Percentiles rank a stretch among this genome's conserved stretches.
phyloP scores from a whole-genome alignment of 2,888 invertebrate genomes.

The Zaprionus obscuricornis region DNA sequence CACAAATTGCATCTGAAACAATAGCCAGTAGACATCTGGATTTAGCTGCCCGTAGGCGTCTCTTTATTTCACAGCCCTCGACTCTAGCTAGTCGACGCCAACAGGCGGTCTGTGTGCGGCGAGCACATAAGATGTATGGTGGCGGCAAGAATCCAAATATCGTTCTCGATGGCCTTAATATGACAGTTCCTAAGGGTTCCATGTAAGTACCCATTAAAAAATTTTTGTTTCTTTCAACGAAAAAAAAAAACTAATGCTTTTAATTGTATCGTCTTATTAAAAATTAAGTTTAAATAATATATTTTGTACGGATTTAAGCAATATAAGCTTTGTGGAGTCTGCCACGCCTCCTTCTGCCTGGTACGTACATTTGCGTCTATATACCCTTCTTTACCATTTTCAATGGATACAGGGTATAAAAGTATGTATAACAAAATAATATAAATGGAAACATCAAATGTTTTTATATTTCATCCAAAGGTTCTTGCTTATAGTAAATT shows the following conservation, averaged over 20 bases:
- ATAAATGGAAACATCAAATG: too few species aligned
- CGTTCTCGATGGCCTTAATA: constrained; percentile 93
- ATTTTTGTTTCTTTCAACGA: not conserved
- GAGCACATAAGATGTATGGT: constrained; percentile 94
- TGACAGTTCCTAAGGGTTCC: constrained; percentile 95
- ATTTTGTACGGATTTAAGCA: too few species aligned
- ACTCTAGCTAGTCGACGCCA: constrained; percentile 89
- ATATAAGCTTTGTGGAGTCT: too few species aligned
- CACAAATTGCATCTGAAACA: constrained; percentile 74
- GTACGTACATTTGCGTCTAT: too few species aligned
- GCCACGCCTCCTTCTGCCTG: too few species aligned
- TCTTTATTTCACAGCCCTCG: constrained; percentile 87
- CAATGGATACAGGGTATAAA: too few species aligned
- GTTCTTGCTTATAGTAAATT: too few species aligned
- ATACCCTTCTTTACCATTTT: too few species aligned
- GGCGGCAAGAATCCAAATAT: constrained; percentile 90
- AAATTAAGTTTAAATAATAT: too few species aligned
- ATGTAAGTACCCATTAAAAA: constrained; percentile 87
- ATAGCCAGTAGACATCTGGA: constrained; percentile 83
- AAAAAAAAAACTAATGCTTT: constrained; percentile 28
- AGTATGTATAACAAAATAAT: too few species aligned
- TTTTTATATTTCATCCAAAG: too few species aligned
- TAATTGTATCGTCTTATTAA: not conserved
- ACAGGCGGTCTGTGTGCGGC: constrained; percentile 92
- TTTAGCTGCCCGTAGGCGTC: constrained; percentile 84